Evolutionary conservation across 2,888 invertebrate genomes (phyloP), one percentile per base, ranked within the genome.

Genomic region (Yponomeuta plumbellus): DNA sequence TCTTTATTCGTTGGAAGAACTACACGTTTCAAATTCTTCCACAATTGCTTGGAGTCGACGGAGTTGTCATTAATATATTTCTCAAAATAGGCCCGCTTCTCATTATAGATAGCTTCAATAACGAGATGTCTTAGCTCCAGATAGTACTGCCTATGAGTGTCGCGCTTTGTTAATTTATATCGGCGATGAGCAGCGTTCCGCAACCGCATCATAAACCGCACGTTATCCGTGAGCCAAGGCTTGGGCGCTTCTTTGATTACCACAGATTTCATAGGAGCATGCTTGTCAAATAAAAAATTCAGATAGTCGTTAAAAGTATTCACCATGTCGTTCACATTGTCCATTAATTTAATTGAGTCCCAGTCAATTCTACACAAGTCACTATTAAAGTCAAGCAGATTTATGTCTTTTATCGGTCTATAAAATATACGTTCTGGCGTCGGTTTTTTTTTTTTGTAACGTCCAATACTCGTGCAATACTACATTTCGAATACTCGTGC

Each of bases 21-120:
- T n/a, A n/a, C n/a, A n/a, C n/a, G n/a, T 23, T 1, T 23, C 23
- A 4, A 26, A 1, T 1, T 26, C 26, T 63, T 63, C 63, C 63
- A 63, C 39, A 63, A 10, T 8, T 8, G 11, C 21, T 63, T 39
- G 1, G 63, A 40, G 26, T 61, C 26, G 20, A 11, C 23, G 10
- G 5, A 11, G n/a, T 13, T 20, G 10, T 40, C 6, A 13, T 63
- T 63, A 3, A 63, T 63, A 20, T 20, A 11, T 40, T 63, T 2
- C 11, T 63, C 44, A 63, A 63, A 63, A 63, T n/a, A 63, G 11
- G 44, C 63, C 8, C 44, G 63, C 11, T 63, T 63, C 8, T 63
- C 63, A 4, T n/a, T n/a, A 23, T 21, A 23, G 11, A 63, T 39
- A 20, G 40, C n/a, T 21, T 13, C 6, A 11, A 20, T 44, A 11